These are phyloP conservation scores for Papilio gigon DNA, from an alignment of 2,888 invertebrate genomes.

Conservation along the genomic window DNA sequence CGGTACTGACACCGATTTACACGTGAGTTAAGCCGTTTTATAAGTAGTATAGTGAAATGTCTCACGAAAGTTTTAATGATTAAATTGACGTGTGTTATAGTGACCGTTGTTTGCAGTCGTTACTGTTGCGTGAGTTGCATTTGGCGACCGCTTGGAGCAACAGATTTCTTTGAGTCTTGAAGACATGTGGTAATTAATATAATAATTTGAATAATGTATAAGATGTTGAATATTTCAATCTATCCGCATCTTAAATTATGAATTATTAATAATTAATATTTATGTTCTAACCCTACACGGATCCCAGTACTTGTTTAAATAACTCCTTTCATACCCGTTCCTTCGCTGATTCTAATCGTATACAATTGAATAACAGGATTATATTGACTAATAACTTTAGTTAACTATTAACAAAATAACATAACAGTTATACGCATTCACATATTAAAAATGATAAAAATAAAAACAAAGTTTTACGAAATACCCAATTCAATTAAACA, in stretches of 20 bases:
- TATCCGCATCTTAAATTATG: neutral
- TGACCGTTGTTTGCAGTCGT: too few species aligned
- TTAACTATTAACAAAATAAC: neutral
- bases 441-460: neutral
- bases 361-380: constrained; percentile 2
- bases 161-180: too few species aligned
- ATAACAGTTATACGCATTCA: neutral
- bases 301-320: neutral
- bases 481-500: too few species aligned
- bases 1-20: too few species aligned
- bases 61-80: too few species aligned
- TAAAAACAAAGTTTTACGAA: neutral
- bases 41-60: too few species aligned
- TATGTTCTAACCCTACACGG: neutral
- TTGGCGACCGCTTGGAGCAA: too few species aligned
- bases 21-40: too few species aligned
- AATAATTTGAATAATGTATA: neutral
- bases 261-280: neutral
- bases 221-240: neutral
- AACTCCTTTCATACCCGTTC: neutral
- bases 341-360: constrained; percentile 4
- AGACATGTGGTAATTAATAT: too few species aligned
- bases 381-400: neutral
- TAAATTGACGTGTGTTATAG: too few species aligned
- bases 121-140: too few species aligned